Evolutionary conservation across 2,888 invertebrate genomes (phyloP), one percentile per base, ranked within the genome.

Genomic region (Chrysolina americana): DNA sequence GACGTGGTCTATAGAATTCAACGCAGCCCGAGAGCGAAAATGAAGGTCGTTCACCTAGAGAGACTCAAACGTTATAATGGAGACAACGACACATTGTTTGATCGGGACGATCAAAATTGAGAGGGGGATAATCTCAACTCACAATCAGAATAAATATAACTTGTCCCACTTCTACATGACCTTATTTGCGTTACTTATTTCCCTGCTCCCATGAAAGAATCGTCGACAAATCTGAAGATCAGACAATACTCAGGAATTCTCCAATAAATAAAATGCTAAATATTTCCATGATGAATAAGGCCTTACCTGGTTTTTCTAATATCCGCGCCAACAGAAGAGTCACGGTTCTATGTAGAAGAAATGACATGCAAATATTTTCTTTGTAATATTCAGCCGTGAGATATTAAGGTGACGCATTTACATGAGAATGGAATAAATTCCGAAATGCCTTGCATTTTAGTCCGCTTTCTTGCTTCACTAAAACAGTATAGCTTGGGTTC

Each of bases 361-460:
- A 79, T 77, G 79, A 76, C 81, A 81, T 82, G 81, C 81, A 82
- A 82, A 83, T 82, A 80, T 81, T 81, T 79, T 79, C 78, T 82
- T 82, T 81, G 81, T 79, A 81, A 81, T 79, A 76, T 78, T 76
- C 73, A 82, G 80, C 79, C 77, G 74, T 78, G 77, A 78, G 79
- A 81, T 82, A 83, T 81, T 80, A 80, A 83, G 79, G 81, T 81
- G 80, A 80, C 79, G 76, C 81, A 85, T 85, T 85, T 85, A 81
- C 85, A 85, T 85, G 82, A 83, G 83, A 84, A 85, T 84, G 81
- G 84, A 83, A 85, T 84, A 84, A 84, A 83, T 83, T 83, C 79
- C 72, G 70, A 75, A 53, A 68, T 68, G 17, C 53, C 48, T 68
- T 53, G 41, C 53, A 74, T 65, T 71, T 19, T 47, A 17, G 28